Evolutionary conservation across 2,113 vertebrate genomes (phyloP).

Genomic region (Pedetes capensis): DNA sequence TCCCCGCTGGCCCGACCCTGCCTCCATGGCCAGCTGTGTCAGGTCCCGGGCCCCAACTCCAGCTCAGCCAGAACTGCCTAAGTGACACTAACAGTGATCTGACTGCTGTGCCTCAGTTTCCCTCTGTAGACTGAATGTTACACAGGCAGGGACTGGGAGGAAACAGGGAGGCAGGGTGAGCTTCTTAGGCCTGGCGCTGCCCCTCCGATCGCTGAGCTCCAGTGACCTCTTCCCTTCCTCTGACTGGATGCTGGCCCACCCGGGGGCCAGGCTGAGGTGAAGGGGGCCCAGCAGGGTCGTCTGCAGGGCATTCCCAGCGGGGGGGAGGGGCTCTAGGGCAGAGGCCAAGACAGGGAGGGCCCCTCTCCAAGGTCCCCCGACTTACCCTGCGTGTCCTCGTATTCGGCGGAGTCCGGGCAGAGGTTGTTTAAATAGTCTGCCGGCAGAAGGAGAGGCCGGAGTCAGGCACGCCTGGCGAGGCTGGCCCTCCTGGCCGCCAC

Average conservation of each 20-base stretch:
- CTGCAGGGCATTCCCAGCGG: neutral
- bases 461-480: neutral
- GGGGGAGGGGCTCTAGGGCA: neutral
- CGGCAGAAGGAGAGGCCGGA: slow-evolving; percentile 57
- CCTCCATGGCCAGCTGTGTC: neutral
- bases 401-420: slow-evolving; percentile 94
- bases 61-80: neutral
- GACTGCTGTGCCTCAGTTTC: neutral
- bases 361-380: neutral
- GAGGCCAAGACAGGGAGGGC: neutral
- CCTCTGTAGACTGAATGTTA: neutral
- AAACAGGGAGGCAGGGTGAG: neutral
- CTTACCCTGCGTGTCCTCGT: slow-evolving; percentile 96
- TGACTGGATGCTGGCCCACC: neutral
- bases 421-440: slow-evolving; percentile 99
- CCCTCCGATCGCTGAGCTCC: no score
- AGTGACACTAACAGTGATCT: neutral
- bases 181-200: neutral
- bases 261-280: neutral
- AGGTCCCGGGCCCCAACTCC: neutral
- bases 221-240: no score
- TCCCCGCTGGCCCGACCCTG: neutral
- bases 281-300: neutral
- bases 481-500: neutral
- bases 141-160: neutral